Percentiles rank a stretch among this genome's conserved stretches.
Conservation (phyloP, 2,888 invertebrate genomes). For the Chironomus riparius region DNA sequence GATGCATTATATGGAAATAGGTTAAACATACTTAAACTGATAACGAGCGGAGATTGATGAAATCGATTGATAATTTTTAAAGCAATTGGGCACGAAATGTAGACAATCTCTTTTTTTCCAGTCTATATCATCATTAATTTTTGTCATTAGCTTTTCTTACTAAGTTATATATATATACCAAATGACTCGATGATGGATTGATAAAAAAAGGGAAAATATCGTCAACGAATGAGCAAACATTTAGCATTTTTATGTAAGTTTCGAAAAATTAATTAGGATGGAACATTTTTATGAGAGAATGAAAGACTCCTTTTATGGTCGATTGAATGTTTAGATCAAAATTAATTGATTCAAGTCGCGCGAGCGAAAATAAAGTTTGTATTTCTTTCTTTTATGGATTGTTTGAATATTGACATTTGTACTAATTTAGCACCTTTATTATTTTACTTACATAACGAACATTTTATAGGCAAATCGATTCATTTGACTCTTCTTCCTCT, state of each 20-base stretch:
- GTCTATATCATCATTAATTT: background rate
- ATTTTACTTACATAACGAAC: too few species aligned
- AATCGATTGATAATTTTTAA: background rate
- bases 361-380: background rate
- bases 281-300: background rate
- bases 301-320: background rate
- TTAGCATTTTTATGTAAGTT: background rate
- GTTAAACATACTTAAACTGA: background rate
- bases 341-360: conserved; percentile 1
- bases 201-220: background rate
- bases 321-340: background rate
- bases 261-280: background rate
- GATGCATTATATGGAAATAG: background rate
- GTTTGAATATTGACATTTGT: background rate
- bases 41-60: background rate
- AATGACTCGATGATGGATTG: background rate
- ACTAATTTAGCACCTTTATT: conserved; percentile 1
- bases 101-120: background rate
- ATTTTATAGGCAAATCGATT: too few species aligned
- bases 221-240: background rate
- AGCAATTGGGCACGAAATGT: background rate
- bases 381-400: background rate
- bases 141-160: too few species aligned
- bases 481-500: background rate
- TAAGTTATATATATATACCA: too few species aligned